Conservation (phyloP, 2,113 vertebrate genomes). For the Bufo bufo region DNA sequence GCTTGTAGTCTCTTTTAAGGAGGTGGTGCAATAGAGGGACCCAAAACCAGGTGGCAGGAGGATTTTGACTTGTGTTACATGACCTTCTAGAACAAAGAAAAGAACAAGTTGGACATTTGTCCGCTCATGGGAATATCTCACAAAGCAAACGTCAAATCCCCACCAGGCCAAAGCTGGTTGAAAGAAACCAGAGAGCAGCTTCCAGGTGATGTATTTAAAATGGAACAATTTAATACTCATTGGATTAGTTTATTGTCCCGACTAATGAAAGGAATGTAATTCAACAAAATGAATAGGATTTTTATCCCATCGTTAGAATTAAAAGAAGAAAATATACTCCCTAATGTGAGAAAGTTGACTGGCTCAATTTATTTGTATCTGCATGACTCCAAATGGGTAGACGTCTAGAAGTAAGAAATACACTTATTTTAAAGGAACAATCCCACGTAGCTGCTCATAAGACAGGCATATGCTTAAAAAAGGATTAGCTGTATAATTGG, state of each 20-base stretch:
- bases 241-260: slow-evolving; percentile 47
- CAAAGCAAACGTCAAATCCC: neutral
- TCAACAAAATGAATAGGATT: slow-evolving; percentile 44
- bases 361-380: slow-evolving; percentile 41
- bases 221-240: slow-evolving; percentile 47
- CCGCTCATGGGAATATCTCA: neutral
- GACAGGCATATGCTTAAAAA: neutral
- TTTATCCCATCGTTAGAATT: slow-evolving; percentile 40
- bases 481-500: slow-evolving; percentile 24
- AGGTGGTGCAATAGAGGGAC: too few species aligned
- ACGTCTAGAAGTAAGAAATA: slow-evolving; percentile 16
- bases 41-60: too few species aligned
- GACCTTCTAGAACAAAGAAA: neutral
- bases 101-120: neutral
- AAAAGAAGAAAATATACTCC: slow-evolving; percentile 43
- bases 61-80: too few species aligned
- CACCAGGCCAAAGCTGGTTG: neutral
- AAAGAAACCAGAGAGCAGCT: neutral
- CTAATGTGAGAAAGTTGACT: slow-evolving; percentile 48
- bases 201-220: slow-evolving; percentile 43
- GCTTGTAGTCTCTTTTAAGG: too few species aligned
- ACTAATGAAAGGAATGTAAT: slow-evolving; percentile 54
- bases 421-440: slow-evolving; percentile 40
- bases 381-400: slow-evolving; percentile 45
- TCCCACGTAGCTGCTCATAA: slow-evolving; percentile 14